Base-by-base conservation (phyloP, 2,888 invertebrate species). In the Erannis defoliaria region DNA sequence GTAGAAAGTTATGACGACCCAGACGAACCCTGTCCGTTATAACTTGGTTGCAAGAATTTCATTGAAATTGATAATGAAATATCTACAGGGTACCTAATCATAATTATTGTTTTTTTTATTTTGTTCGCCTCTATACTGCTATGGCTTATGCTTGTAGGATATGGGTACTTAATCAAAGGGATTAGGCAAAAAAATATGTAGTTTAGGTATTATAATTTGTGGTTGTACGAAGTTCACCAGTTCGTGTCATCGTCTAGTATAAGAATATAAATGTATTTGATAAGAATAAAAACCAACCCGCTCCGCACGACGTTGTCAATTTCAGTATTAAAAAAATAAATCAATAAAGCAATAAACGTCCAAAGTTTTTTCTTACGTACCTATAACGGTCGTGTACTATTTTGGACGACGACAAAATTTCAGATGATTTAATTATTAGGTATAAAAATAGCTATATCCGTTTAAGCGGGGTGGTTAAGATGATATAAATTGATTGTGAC, bases 1-100 rank as follows among this genome's bases (percentile, higher is more conserved):
- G 33, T 19, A 10, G 26, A 50, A 43, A 57, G 35, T 57, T 57
- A 57, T 49, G 56, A 49, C 26, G 23, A n/a, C n/a, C 42, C 21
- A 23, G 49, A 56, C 19, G 19, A 46, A 46, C n/a, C 19, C 46
- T 26, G 31, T 14, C 42, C 42, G 3, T n/a, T 31, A 31, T 19
- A 31, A 43, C 31, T 54, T 14, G 19, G 18, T 33, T 42, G 5
- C n/a, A 16, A 42, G 35, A 42, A 54, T 35, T 42, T 14, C 50
- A 29, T 18, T 53, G 40, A 0, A 51, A 9, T 33, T 1, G 33
- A 1, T 33, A 33, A 37, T 38, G 50, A 51, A 16, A 51, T 38
- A 16, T 12, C 12, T 38, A 50, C 35, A 19, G 4, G 4, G 0
- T 23, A 21, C 35, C n/a, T 2, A 49, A 37, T 4, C 21, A 23